Percentiles rank a stretch among this genome's conserved stretches.
phyloP scores from a whole-genome alignment of 2,888 invertebrate species.

The Agonopterix alstromeriana region DNA sequence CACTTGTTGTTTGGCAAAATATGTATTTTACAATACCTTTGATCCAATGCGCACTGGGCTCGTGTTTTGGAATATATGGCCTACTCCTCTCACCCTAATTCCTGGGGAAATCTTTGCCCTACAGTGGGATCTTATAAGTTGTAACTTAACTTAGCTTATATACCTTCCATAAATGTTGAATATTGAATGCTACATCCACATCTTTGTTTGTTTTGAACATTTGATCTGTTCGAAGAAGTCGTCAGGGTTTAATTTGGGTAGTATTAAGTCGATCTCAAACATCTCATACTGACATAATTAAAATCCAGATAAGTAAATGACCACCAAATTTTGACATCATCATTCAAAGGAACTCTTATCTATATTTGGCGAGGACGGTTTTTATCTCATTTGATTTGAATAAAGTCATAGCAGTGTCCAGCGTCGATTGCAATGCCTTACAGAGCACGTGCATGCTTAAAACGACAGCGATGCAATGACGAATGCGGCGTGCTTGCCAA shows the following conservation, averaged over 20 bases:
- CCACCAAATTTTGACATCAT: slow-evolving; percentile 37
- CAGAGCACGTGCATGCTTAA: slow-evolving; percentile 38
- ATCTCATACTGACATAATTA: neutral
- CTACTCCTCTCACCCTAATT: too few relatives aligned
- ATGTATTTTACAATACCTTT: neutral
- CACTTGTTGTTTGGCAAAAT: neutral
- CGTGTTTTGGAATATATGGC: neutral
- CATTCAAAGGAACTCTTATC: slow-evolving; percentile 39
- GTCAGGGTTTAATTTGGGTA: too few relatives aligned
- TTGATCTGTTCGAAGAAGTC: too few relatives aligned
- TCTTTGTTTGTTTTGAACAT: too few relatives aligned
- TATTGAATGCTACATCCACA: too few relatives aligned
- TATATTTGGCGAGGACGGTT: slow-evolving; percentile 35
- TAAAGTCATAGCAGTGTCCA: slow-evolving; percentile 54
- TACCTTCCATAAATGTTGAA: too few relatives aligned
- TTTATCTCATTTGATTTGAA: slow-evolving; percentile 26
- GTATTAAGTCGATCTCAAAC: too few relatives aligned
- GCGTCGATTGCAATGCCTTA: slow-evolving; percentile 41
- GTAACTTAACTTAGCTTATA: too few relatives aligned
- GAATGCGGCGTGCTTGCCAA: slow-evolving; percentile 40
- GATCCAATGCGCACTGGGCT: neutral
- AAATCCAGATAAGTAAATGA: slow-evolving; percentile 15
- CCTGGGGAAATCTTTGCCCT: too few relatives aligned
- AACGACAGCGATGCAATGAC: slow-evolving; percentile 37
- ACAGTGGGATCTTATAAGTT: too few relatives aligned